Evolutionary conservation across 2,888 invertebrate genomes (phyloP), one percentile per base, ranked within the genome.

Genomic region (Pristionchus exspectatus): DNA sequence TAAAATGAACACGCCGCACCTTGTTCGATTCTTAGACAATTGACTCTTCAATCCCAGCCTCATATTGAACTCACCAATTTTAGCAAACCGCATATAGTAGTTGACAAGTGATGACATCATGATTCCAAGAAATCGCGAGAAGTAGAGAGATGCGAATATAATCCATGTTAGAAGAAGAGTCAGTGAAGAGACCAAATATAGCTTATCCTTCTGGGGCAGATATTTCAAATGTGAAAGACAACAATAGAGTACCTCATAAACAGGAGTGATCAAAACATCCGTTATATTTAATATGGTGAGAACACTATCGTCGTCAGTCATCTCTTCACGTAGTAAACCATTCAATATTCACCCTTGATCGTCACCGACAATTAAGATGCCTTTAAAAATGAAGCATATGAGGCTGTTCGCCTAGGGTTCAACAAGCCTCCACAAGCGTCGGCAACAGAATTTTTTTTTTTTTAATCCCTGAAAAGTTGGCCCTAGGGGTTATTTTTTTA

Each of bases 101-200:
- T 92, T 94, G 54, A 93, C 85, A 24, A 92, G 56, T 83, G 93
- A 92, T 44, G 93, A 92, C 74, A 94, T 90, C 44, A 94, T 87
- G 0, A 91, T 50, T 14, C 93, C 94, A 72, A 91, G 89, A 30
- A 93, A 84, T 72, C 94, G 91, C 9, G 93, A 93, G 90, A 93
- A 92, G 90, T 92, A 94, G 50, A 93, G 91, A 5, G 92, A 91
- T 1, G 92, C 90, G 90, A 94, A 93, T 10, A 92, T 90, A 27
- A 92, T 90, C 93, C 94, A 94, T 69, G 90, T 84, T 14, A 94
- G 85, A 77, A 93, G 92, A 27, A 92, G 88, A n/a, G 90, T 56
- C 9, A 93, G 89, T 9, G 93, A 90, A 5, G 90, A 84, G 30
- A 93, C 74, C 27, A 93, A 81, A 16, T 91, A 77, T 91, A 90